Evolutionary conservation across 92 coral and sea anemone genomes (phyloP).

Genomic region (Heliopora coerulea): DNA sequence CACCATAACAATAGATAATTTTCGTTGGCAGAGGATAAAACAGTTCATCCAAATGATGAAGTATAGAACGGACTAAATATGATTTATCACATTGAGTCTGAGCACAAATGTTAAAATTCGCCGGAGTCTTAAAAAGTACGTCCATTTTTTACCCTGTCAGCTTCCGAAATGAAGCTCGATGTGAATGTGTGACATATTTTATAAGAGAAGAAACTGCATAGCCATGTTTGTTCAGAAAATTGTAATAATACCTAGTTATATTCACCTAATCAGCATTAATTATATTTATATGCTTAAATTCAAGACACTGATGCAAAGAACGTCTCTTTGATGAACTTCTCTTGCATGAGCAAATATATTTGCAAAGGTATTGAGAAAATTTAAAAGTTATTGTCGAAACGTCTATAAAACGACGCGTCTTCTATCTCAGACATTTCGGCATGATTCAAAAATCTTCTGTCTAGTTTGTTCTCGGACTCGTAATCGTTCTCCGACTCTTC

Average conservation of each 20-base stretch:
- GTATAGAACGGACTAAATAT: conserved; percentile 11
- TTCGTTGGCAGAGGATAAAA: background rate
- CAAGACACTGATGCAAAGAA: no score
- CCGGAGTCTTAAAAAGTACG: conserved; percentile 4
- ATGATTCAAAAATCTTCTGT: conserved; percentile 1
- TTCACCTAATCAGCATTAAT: no score
- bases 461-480: background rate
- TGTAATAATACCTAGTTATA: no score
- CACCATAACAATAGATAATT: conserved; percentile 16
- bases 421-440: conserved; percentile 1
- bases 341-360: no score
- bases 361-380: no score
- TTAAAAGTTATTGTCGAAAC: background rate
- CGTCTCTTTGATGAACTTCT: no score
- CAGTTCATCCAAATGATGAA: conserved; percentile 2
- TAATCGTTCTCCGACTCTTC: background rate
- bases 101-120: conserved; percentile 16
- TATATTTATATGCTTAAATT: no score
- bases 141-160: background rate
- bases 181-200: no score
- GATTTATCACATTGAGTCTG: conserved; percentile 10
- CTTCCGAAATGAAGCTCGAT: background rate
- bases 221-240: no score
- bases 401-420: conserved; percentile 16
- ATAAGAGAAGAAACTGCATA: no score